Evolutionary conservation across 2,113 vertebrate genomes (phyloP), one percentile per base, ranked within the genome.

Genomic region (Hydrolagus affinis): DNA sequence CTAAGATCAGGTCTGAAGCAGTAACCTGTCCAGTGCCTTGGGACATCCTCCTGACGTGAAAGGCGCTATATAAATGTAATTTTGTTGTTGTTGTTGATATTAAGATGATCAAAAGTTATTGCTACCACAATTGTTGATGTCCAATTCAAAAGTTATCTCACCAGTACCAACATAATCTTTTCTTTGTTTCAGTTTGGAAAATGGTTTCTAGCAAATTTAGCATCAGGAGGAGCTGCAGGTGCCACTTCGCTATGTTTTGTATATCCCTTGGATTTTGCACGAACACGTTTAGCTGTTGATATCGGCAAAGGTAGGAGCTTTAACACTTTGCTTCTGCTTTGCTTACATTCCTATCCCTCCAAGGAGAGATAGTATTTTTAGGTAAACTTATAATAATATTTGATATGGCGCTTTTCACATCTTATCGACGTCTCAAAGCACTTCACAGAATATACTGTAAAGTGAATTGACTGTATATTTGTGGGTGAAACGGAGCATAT

Each of bases 211-310:
- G 90, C 89, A 86, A 91, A 90, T 78, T 86, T 91, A 85, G 90
- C 89, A 86, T 87, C 90, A 73, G 89, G 90, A 1, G 59, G 91
- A 87, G 90, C 92, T 80, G 91, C 90, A 75, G 91, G 90, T 71
- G 90, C 90, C 56, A 89, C 90, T 44, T 90, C 91, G 14, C 64
- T 90, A 60, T 91, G 91, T 86, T 90, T 89, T 19, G 88, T 88
- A 0, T 90, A 91, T 86, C 90, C 86, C 0, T 73, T 90, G 85
- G 91, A 91, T 85, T 91, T 92, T 83, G 86, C 91, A 62, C 70
- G 86, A 87, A 91, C 91, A 28, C 86, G 70, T 75, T 86, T 90
- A 86, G 91, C 88, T 86, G 91, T 80, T 9, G 88, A 86, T 32
- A 28, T 86, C 86, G 91, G 91, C 77, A 90, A 91, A 91, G 90